Evolutionary conservation across 2,888 invertebrate genomes (phyloP), one percentile per base, ranked within the genome.

Genomic region (Tholera decimalis): DNA sequence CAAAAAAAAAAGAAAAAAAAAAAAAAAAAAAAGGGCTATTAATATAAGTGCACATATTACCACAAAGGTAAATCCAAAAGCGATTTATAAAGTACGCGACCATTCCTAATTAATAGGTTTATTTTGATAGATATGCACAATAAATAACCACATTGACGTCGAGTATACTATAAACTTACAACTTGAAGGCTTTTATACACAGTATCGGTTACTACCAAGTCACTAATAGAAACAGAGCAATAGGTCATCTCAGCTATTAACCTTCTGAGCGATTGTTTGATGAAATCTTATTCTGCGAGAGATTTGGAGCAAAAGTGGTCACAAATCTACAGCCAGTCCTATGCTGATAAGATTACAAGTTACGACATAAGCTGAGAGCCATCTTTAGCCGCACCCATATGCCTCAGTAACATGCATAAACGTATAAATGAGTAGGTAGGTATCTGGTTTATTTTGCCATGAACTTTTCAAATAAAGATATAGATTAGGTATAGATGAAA

Each of bases 391-490:
- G 49, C 77, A 9, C 63, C 72, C 77, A 63, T 24, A 9, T 22
- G 15, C 13, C 39, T 9, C 15, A 57, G 22, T 24, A 41, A 57
- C 49, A 77, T 63, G 30, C 56, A 39, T 63, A 70, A 63, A 77
- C 41, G 11, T 46, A 47, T 37, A 54, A 50, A 63, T 58, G 35
- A 18, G 46, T 58, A 55, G 55, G 46, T 56, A 59, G 33, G 20
- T 47, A 63, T 54, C 41, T 65, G 51, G 47, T 49, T 22, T 50
- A 56, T 49, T 57, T 70, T 41, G 51, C 78, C 75, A 54, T 81
- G 79, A 78, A 80, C 81, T 79, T 78, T 64, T 50, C 43, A 30
- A 61, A 66, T 68, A 22, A 62, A 67, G 43, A 55, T 55, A 47
- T 33, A 58, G 33, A 63, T 58, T 63, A 71, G 41, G 33, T 55